Evolutionary conservation across 2,113 vertebrate genomes (phyloP), one percentile per base, ranked within the genome.

Genomic region (Pteropus alecto): DNA sequence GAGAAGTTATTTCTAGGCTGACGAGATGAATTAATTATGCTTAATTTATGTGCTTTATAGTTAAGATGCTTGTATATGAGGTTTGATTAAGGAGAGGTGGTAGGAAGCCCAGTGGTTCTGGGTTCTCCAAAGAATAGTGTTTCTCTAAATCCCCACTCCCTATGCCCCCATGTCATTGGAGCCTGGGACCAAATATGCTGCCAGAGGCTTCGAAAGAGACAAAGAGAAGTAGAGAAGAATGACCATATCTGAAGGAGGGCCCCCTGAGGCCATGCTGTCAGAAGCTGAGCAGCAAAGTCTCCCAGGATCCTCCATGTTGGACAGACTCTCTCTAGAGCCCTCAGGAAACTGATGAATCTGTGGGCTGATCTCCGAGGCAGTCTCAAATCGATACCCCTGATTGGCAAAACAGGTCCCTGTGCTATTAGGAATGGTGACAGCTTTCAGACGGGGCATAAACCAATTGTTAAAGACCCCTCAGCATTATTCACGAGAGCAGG

Each of bases 391-490:
- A 94, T 90, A 94, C 38, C 24, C n/a, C 83, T 46, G 86, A 84
- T 51, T 87, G 97, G 63, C 63, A 87, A 81, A 87, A 92, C 60
- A 30, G 81, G 83, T 65, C 89, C 78, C 78, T 3, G 8, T 58
- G 65, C 86, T 89, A 18, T 92, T 93, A 94, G 65, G 30, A 91
- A 46, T 18, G 48, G 90, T 71, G 91, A 89, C 93, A 96, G 94
- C 93, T 96, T 97, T 96, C 94, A 94, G 97, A 96, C 0, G 38
- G 87, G 94, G 35, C 91, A 94, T 89, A 94, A 98, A 96, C 93
- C 93, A 96, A 97, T 98, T 97, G 97, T 96, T 97, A 97, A 96
- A 96, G 94, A 93, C 86, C 94, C 93, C 65, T 92, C 79, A 30
- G 83, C 89, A 63, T 97, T 90, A 95, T 84, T 96, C 95, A 96